Evolutionary conservation across 2,888 invertebrate species (phyloP).

Genomic region (Cephalotes varians): DNA sequence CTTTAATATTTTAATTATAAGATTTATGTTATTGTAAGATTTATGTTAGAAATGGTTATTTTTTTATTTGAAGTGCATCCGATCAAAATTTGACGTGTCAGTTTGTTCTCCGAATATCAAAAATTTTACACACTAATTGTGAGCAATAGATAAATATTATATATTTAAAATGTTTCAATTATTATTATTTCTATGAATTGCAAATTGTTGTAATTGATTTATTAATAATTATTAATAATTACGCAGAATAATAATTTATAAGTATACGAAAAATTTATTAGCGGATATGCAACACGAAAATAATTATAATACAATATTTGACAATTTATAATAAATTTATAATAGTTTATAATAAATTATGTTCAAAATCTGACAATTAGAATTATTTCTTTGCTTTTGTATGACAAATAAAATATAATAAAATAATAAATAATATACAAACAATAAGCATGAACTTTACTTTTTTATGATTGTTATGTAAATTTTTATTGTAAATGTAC

Average conservation of each 20-base stretch:
- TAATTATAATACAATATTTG: neutral
- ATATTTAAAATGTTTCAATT: neutral
- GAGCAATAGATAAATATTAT: neutral
- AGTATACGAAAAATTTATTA: neutral
- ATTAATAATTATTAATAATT: slow-evolving; percentile 8
- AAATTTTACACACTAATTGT: neutral
- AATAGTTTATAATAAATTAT: neutral
- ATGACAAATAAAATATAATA: neutral
- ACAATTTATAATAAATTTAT: neutral
- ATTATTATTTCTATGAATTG: neutral
- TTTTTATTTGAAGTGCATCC: neutral
- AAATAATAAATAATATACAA: neutral
- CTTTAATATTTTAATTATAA: neutral
- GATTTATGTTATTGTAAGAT: neutral
- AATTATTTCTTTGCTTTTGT: neutral
- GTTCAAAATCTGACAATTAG: neutral
- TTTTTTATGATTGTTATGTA: neutral
- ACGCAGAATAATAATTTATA: neutral
- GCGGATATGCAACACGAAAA: neutral
- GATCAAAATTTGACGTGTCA: neutral
- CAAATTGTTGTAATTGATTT: neutral
- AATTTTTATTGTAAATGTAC: neutral
- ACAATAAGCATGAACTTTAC: neutral
- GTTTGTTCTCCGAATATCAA: neutral
- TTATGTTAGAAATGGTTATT: neutral